Conservation (phyloP, 1,140 invertebrate genomes). For the Megalopta genalis region DNA sequence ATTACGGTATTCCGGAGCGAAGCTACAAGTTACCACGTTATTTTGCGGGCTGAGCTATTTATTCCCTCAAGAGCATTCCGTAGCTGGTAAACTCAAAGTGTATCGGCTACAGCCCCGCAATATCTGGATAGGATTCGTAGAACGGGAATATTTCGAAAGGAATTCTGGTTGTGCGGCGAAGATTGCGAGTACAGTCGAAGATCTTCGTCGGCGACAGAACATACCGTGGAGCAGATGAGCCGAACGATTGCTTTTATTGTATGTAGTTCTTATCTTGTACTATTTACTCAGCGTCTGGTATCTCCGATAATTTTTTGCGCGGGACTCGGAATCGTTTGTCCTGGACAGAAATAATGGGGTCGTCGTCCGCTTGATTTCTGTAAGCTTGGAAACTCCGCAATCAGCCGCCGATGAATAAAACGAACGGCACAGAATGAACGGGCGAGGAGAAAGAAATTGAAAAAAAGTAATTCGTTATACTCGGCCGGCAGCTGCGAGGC, state of each 20-base stretch:
- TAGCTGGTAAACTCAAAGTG: background rate
- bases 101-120: background rate
- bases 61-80: background rate
- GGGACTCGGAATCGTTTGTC: constrained; percentile 10
- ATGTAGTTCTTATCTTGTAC: constrained; percentile 27
- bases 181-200: background rate
- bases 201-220: background rate
- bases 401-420: constrained; percentile 41
- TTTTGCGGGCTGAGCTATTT: background rate
- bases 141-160: constrained; percentile 23
- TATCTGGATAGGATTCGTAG: background rate
- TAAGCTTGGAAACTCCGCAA: constrained; percentile 34
- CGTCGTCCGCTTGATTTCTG: constrained; percentile 30
- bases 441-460: background rate
- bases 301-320: constrained; percentile 40
- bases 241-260: constrained; percentile 37
- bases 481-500: background rate
- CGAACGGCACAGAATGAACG: background rate
- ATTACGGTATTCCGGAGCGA: background rate
- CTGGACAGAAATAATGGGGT: constrained; percentile 22
- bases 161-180: background rate
- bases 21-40: background rate
- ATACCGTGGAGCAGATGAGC: constrained; percentile 4
- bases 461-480: constrained; percentile 26
- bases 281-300: constrained; percentile 33